Evolutionary conservation across 2,888 invertebrate species (phyloP).

Genomic region (Ellobium chinense): DNA sequence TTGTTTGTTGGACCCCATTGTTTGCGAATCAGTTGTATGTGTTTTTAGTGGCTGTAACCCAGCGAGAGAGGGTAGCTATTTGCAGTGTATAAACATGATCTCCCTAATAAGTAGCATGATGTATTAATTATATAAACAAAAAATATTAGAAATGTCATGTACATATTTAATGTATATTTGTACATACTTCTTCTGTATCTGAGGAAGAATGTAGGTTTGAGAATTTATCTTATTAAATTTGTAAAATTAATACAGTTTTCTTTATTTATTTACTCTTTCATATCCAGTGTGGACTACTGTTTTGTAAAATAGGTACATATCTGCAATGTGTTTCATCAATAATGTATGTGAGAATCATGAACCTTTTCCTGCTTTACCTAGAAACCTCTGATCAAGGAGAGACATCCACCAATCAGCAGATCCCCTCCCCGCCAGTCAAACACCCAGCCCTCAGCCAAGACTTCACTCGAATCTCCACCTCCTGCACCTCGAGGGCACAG

Average conservation of each 20-base stretch:
- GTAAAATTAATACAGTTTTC: not conserved
- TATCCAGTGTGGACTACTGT: not conserved
- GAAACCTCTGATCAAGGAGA: slow-evolving; percentile 45
- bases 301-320: not conserved
- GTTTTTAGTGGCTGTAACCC: too few relatives aligned
- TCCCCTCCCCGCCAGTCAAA: slow-evolving; percentile 7
- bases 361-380: not conserved
- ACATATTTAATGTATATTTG: too few relatives aligned
- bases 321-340: not conserved
- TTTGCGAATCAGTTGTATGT: too few relatives aligned
- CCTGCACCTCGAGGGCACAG: slow-evolving; percentile 41
- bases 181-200: too few relatives aligned
- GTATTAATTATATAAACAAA: too few relatives aligned
- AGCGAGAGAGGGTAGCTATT: too few relatives aligned
- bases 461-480: slow-evolving; percentile 23
- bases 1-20: too few relatives aligned
- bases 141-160: too few relatives aligned
- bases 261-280: not conserved
- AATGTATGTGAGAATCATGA: too few relatives aligned
- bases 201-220: too few relatives aligned
- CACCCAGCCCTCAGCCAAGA: not conserved
- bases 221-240: not conserved
- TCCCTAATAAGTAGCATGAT: too few relatives aligned
- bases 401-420: slow-evolving; percentile 25
- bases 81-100: too few relatives aligned